phyloP scores from a whole-genome alignment of 2,888 invertebrate species.

The Diachrysia chrysitis region DNA sequence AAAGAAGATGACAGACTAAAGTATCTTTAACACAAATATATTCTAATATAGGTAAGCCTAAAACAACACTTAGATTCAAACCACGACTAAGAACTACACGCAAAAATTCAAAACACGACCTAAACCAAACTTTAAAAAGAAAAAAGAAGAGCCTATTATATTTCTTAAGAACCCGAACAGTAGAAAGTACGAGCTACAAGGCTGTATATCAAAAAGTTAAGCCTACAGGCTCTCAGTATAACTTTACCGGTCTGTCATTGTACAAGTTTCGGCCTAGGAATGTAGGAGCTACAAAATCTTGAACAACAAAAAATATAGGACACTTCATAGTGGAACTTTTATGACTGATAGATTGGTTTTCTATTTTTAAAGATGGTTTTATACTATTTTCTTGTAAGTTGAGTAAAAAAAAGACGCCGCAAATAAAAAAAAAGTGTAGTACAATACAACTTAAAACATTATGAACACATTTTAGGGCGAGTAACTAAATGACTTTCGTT shows the following conservation, averaged over 20 bases:
- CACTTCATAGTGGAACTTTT: background rate
- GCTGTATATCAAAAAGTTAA: slow-evolving; percentile 53
- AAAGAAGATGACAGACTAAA: background rate
- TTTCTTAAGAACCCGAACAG: slow-evolving; percentile 42
- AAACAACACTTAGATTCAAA: background rate
- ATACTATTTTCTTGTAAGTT: background rate
- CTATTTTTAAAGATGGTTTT: background rate
- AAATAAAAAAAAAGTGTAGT: background rate
- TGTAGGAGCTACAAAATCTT: slow-evolving; percentile 24
- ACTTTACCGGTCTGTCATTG: slow-evolving; percentile 41
- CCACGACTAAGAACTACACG: background rate
- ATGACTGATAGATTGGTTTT: background rate
- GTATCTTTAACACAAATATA: background rate
- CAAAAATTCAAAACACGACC: slow-evolving; percentile 8
- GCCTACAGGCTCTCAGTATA: slow-evolving; percentile 40
- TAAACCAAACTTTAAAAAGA: slow-evolving; percentile 20
- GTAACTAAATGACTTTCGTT: too few species aligned
- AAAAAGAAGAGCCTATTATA: slow-evolving; percentile 18
- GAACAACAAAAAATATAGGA: slow-evolving; percentile 19
- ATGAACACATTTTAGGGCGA: too few species aligned
- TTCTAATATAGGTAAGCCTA: background rate
- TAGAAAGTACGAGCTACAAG: slow-evolving; percentile 38
- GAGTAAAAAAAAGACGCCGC: too few species aligned
- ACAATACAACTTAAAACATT: too few species aligned
- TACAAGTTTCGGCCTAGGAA: slow-evolving; percentile 41